Percentiles rank a stretch among this genome's conserved stretches.
Evolutionary conservation across 2,888 invertebrate genomes (phyloP).

Genomic region (Perizoma flavofasciatum): DNA sequence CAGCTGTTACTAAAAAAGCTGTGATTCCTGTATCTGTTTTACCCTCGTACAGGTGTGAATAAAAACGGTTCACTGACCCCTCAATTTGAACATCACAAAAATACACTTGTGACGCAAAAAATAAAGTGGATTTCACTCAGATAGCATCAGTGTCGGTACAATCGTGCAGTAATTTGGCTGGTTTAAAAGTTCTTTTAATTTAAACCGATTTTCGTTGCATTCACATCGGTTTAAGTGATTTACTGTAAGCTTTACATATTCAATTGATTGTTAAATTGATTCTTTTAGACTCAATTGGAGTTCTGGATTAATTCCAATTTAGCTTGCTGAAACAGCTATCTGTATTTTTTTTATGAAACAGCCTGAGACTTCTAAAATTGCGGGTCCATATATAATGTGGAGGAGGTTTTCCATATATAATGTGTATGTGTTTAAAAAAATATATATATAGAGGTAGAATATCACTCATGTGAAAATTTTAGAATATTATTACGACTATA

Average conservation of each 20-base stretch:
- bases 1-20: conserved; percentile 4
- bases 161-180: conserved; percentile 15
- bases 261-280: conserved; percentile 6
- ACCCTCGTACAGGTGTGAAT: conserved; percentile 19
- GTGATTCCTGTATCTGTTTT: conserved; percentile 8
- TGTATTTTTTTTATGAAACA: too few species aligned
- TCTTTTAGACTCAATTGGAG: not conserved
- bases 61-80: conserved; percentile 25
- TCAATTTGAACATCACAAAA: conserved; percentile 18
- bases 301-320: too few species aligned
- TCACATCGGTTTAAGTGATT: conserved; percentile 27
- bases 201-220: conserved; percentile 26
- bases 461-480: too few species aligned
- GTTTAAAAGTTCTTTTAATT: conserved; percentile 27
- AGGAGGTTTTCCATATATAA: too few species aligned
- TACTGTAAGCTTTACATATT: conserved; percentile 23
- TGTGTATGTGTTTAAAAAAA: too few species aligned
- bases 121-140: conserved; percentile 17
- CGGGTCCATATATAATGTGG: too few species aligned
- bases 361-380: too few species aligned
- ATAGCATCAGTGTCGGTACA: conserved; percentile 15
- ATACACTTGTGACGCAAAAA: conserved; percentile 8
- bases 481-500: too few species aligned
- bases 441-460: too few species aligned
- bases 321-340: too few species aligned